A percentile compares a stretch with the other conserved stretches of the same genome.
Evolutionary conservation across 2,113 vertebrate species (phyloP).

Genomic region (Cavia aperea): DNA sequence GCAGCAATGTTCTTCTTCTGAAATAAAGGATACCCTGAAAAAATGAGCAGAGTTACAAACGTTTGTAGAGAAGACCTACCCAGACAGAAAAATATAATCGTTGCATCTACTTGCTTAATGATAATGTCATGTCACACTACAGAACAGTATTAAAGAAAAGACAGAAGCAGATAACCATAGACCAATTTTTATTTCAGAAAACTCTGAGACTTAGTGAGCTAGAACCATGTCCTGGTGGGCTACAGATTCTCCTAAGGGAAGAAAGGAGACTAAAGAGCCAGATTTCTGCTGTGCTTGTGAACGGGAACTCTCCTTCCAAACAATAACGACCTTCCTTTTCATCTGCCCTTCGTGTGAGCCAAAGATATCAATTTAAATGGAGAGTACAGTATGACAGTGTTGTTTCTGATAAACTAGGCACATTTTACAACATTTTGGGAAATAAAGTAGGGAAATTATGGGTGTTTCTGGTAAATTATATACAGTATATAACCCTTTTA

Average conservation of each 20-base stretch:
- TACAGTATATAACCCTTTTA: neutral
- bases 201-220: neutral
- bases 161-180: no score
- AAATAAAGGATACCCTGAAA: no score
- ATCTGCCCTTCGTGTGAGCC: neutral
- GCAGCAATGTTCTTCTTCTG: no score
- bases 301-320: neutral
- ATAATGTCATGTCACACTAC: no score
- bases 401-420: neutral
- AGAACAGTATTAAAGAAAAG: no score
- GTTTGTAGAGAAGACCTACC: no score
- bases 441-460: neutral
- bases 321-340: neutral
- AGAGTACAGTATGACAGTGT: neutral
- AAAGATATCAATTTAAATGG: neutral
- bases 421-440: neutral
- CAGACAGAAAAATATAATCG: no score
- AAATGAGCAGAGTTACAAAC: no score
- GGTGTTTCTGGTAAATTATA: neutral
- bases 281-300: neutral
- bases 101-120: no score
- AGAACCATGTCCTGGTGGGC: neutral
- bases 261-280: neutral
- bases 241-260: neutral
- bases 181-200: no score